phyloP scores from a whole-genome alignment of 2,888 invertebrate species.

The Apocheima hispidaria region DNA sequence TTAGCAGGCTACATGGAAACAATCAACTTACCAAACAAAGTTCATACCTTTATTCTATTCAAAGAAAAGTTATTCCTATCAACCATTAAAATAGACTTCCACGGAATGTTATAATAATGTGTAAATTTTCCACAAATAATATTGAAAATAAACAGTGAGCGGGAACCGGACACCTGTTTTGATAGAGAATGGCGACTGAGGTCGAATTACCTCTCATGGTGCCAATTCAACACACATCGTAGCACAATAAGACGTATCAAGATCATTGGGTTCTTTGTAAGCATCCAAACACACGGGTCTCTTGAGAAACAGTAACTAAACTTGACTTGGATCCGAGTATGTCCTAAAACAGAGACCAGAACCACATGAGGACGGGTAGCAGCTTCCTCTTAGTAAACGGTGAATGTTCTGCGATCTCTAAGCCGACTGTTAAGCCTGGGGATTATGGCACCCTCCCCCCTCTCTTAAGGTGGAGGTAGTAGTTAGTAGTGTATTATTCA shows the following conservation, averaged over 20 bases:
- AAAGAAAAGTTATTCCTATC: slow-evolving; percentile 15
- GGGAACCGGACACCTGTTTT: slow-evolving; percentile 27
- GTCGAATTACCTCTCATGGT: slow-evolving; percentile 10
- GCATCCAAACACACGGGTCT: not conserved
- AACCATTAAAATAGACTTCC: slow-evolving; percentile 19
- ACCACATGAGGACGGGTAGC: no score
- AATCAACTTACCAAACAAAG: slow-evolving; percentile 1
- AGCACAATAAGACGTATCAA: not conserved
- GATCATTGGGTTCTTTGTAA: not conserved
- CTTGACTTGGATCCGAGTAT: no score
- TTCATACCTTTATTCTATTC: slow-evolving; percentile 14
- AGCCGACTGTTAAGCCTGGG: no score
- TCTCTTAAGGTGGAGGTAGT: no score
- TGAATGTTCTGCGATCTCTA: no score
- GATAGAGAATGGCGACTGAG: slow-evolving; percentile 18
- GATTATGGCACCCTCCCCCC: no score
- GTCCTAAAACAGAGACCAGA: no score
- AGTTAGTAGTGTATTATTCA: no score
- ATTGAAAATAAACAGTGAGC: slow-evolving; percentile 15
- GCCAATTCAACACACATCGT: slow-evolving; percentile 10
- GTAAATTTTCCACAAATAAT: slow-evolving; percentile 20
- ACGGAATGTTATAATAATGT: slow-evolving; percentile 19
- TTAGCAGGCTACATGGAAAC: no score
- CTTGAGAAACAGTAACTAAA: no score
- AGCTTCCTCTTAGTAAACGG: no score